Base-by-base conservation (phyloP, 2,888 invertebrate genomes). In the Tenthredo notha region DNA sequence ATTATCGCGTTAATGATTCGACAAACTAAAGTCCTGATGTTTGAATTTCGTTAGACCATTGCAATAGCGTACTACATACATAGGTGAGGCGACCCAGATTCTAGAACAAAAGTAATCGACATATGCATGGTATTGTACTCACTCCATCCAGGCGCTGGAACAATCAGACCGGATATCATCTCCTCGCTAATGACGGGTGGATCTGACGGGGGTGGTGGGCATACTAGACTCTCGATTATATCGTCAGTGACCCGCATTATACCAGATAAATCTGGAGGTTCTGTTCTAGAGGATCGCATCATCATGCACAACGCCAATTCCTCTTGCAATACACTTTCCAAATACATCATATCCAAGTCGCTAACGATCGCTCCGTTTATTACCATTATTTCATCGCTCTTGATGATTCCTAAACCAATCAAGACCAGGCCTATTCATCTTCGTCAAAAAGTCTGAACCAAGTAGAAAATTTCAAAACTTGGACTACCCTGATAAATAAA, bases 281-380 rank as follows among this genome's bases (percentile, higher is more conserved):
- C 95, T 18, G 95, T 95, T 86, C 96, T 94, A 84, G 95, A 95
- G 9, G 96, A 96, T 89, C 99, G 96, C 97, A 99, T 98, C 97
- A 99, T 99, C 97, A 99, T 98, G 95, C 98, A 98, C 87, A 99
- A 96, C 77, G 98, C 97, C 88, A 98, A 96, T 92, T 98, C 98
- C 94, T 99, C 98, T 94, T 98, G 98, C 90, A 99, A 95, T 88
- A 99, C 98, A 92, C 98, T 98, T 94, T 99, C 99, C 93, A 99
- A 96, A 95, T 98, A 99, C 98, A 99, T 99, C 99, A 99, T 99
- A 95, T 99, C 99, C 94, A 99, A 95, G 95, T 99, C 99, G 92
- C 98, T 98, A 90, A 99, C 98, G 94, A 99, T 98, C 91, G 98
- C 98, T 89, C 98, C 98, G 95, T 99, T 99, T 95, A 99, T 98